Evolutionary conservation across 2,888 invertebrate genomes (phyloP).

Genomic region (Drosophila anomalipes): DNA sequence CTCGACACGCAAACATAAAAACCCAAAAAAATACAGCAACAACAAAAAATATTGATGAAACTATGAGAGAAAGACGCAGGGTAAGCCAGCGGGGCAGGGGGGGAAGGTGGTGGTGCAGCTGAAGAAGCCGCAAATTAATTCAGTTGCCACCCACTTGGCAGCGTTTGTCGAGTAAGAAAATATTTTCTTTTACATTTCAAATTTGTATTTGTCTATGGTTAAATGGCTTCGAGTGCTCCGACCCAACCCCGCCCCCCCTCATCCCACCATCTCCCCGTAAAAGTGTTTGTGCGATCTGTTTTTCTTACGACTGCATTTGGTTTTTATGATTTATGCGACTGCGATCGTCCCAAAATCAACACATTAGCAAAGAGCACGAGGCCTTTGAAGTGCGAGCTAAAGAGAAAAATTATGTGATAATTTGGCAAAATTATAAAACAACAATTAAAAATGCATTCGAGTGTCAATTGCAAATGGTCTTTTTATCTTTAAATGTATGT

Average conservation of each 20-base stretch:
- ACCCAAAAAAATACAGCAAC: constrained; percentile 24
- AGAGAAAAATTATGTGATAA: constrained; percentile 72
- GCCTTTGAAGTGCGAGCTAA: constrained; percentile 66
- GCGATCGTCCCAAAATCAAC: constrained; percentile 62
- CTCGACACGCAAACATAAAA: constrained; percentile 80
- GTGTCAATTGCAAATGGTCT: constrained; percentile 69
- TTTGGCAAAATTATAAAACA: constrained; percentile 75
- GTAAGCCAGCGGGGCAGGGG: neutral
- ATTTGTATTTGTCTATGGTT: constrained; percentile 51
- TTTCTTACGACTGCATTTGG: constrained; percentile 32
- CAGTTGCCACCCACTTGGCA: constrained; percentile 81
- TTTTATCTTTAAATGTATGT: neutral
- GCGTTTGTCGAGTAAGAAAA: constrained; percentile 62
- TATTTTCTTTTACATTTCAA: constrained; percentile 73
- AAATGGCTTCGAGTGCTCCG: constrained; percentile 50
- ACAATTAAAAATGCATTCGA: constrained; percentile 75
- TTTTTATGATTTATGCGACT: constrained; percentile 73
- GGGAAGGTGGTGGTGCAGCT: neutral
- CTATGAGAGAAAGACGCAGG: constrained; percentile 9
- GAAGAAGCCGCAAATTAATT: constrained; percentile 71
- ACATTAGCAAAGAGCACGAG: constrained; percentile 46
- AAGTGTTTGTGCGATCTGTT: constrained; percentile 16
- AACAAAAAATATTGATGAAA: constrained; percentile 65
- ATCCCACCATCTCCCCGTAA: neutral
- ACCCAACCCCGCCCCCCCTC: neutral